Evolutionary conservation across 2,113 vertebrate species (phyloP).

Genomic region (Syngnathoides biaculeatus): DNA sequence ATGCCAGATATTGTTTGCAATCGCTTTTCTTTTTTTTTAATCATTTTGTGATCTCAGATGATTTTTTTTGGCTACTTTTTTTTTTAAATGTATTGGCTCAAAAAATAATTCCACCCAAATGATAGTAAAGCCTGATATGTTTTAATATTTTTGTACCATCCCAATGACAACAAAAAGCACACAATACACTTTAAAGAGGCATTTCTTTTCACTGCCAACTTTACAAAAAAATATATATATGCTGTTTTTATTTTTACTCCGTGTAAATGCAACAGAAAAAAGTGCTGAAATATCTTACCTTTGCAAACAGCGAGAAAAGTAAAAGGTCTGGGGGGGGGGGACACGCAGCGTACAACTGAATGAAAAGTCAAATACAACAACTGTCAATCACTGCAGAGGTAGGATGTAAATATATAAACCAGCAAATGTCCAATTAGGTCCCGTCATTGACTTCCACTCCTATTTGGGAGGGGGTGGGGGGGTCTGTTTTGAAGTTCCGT

Average conservation of each 20-base stretch:
- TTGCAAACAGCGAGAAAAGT: constrained; percentile 62
- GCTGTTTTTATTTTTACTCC: constrained; percentile 20
- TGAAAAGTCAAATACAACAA: constrained; percentile 53
- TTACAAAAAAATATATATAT: constrained; percentile 47
- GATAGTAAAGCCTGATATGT: constrained; percentile 63
- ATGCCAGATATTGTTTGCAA: background rate
- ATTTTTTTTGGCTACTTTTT: background rate
- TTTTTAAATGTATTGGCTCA: background rate
- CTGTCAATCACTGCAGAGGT: constrained; percentile 69
- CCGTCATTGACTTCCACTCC: constrained; percentile 22
- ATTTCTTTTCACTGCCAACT: constrained; percentile 16
- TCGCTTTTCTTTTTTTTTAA: background rate
- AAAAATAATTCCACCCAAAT: constrained; percentile 45
- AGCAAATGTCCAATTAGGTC: constrained; percentile 32
- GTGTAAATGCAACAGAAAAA: constrained; percentile 54
- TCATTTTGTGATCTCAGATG: background rate
- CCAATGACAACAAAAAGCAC: constrained; percentile 60
- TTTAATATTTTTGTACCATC: constrained; percentile 65
- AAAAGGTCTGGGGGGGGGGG: constrained; percentile 1
- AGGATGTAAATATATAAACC: constrained; percentile 56
- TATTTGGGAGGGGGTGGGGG: constrained; percentile 2
- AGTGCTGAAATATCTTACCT: constrained; percentile 73
- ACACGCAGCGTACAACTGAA: constrained; percentile 50
- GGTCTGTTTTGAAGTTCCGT: background rate
- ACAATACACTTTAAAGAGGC: constrained; percentile 45